Base-by-base conservation (phyloP, 37 sponge, comb jelly and placozoan species). In the Bolinopsis microptera region DNA sequence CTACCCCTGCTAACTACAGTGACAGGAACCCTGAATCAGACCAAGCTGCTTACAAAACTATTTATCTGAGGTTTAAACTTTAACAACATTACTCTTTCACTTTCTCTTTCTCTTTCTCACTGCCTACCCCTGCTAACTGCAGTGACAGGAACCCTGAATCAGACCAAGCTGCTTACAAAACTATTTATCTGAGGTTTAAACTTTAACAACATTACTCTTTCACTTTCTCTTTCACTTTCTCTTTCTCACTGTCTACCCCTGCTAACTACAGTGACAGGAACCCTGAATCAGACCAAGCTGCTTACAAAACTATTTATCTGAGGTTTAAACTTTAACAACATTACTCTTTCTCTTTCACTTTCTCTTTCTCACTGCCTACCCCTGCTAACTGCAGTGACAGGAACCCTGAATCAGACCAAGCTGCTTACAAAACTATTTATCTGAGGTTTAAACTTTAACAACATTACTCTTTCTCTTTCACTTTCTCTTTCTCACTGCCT, bases 251-350 rank as follows among this genome's bases (percentile, higher is more conserved):
- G 21, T 48, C 41, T n/a, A 34, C 24, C 31, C 90, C 90, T 13
- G 32, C 90, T 16, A 38, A 41, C 25, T 86, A 41, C 30, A 27
- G 90, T 41, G 90, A 86, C n/a, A 38, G 36, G 2, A 33, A 33
- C 61, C 90, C 90, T 26, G 90, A 39, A 0, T 24, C 3, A 21
- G 36, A 86, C 27, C 5, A 28, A 5, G 26, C 41, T 23, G 26
- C 90, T 38, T 86, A 86, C 90, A 86, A 86, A 38, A 86, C 36
- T 27, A 86, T 86, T 21, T 86, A 86, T 30, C 36, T 86, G 28
- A 86, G 90, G 90, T 86, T 25, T n/a, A n/a, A n/a, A n/a, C n/a
- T n/a, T n/a, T n/a, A n/a, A n/a, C n/a, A n/a, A n/a, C n/a, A n/a
- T n/a, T 86, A 86, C 61, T 48, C 39, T 1, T 38, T 86, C 26